phyloP scores from a whole-genome alignment of 2,113 vertebrate species.

The Petroica traversi region DNA sequence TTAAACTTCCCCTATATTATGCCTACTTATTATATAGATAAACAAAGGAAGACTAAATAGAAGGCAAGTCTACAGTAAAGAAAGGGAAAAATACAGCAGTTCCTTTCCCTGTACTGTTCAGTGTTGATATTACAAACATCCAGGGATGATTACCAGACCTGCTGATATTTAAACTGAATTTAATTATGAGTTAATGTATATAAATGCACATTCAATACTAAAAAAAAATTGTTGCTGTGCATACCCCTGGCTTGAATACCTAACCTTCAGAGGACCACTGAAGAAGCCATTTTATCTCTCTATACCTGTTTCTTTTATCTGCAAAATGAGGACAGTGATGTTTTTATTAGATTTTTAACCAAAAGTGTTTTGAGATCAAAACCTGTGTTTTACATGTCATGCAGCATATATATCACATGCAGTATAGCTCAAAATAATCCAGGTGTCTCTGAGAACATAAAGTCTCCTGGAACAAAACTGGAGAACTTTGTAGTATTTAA shows the following conservation, averaged over 20 bases:
- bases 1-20: neutral
- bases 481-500: neutral
- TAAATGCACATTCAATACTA: neutral
- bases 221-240: neutral
- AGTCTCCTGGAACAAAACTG: neutral
- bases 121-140: neutral
- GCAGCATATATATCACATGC: neutral
- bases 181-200: neutral
- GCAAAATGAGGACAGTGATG: neutral
- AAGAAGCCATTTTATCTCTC: neutral
- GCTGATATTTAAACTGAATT: neutral
- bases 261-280: neutral
- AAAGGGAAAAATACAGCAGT: neutral
- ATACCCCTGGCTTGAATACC: neutral
- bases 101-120: neutral
- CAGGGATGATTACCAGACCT: neutral
- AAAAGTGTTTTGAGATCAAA: neutral
- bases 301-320: neutral
- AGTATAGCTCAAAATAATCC: neutral
- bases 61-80: neutral
- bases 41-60: neutral
- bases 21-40: neutral
- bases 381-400: neutral
- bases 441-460: neutral
- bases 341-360: neutral